Evolutionary conservation across 2,113 vertebrate species (phyloP).

Genomic region (Potamarius usumacintae): DNA sequence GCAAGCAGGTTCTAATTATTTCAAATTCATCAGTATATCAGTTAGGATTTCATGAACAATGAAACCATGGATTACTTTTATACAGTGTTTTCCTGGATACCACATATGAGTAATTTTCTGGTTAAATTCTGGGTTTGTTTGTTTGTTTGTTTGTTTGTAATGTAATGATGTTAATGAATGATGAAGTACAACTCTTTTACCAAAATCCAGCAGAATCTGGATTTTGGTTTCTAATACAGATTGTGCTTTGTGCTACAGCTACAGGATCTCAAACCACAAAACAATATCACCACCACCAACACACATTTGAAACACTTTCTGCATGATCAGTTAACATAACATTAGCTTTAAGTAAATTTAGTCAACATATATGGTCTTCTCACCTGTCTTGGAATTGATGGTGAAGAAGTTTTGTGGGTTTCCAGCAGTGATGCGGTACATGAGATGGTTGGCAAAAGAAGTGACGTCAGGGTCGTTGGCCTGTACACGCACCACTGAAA

Average conservation of each 20-base stretch:
- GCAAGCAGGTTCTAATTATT: not conserved
- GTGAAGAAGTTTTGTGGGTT: slow-evolving; percentile 98
- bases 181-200: not conserved
- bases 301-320: not conserved
- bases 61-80: not conserved
- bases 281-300: not conserved
- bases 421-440: slow-evolving; percentile 90
- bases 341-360: not conserved
- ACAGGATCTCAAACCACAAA: not conserved
- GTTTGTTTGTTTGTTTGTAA: not conserved
- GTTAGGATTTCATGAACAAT: not conserved
- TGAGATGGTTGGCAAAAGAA: slow-evolving; percentile 78
- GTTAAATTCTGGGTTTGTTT: not conserved
- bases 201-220: not conserved
- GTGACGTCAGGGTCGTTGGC: slow-evolving; percentile 90
- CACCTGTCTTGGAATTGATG: slow-evolving; percentile 93
- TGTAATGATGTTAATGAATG: not conserved
- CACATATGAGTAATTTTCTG: not conserved
- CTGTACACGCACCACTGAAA: slow-evolving; percentile 90
- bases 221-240: not conserved
- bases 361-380: slow-evolving; percentile 21
- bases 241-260: not conserved
- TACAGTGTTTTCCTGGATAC: not conserved
- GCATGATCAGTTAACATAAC: not conserved
- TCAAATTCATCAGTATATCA: not conserved